A percentile compares a stretch with the other conserved stretches of the same genome.
Conservation (phyloP, 2,888 invertebrate genomes). For the Notocelia uddmanniana region DNA sequence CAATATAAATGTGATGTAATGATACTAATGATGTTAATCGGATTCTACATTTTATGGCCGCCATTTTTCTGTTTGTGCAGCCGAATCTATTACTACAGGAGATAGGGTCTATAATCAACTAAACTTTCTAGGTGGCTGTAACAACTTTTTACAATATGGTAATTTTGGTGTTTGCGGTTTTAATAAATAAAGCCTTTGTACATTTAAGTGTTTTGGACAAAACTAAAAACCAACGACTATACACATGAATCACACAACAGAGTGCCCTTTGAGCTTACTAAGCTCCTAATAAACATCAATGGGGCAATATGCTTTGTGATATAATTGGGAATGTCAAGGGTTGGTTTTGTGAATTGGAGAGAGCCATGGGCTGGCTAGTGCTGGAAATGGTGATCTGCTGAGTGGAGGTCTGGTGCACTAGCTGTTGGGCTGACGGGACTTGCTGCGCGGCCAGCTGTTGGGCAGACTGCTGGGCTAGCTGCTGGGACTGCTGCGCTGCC, state of each 20-base stretch:
- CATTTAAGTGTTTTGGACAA: too few relatives aligned
- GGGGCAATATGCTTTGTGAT: slow-evolving; percentile 81
- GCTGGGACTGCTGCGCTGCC: slow-evolving; percentile 61
- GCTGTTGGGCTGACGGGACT: slow-evolving; percentile 73
- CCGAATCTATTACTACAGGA: too few relatives aligned
- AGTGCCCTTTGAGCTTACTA: background rate
- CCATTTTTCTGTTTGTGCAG: too few relatives aligned
- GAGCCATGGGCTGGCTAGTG: slow-evolving; percentile 80
- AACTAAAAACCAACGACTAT: too few relatives aligned
- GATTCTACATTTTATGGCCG: too few relatives aligned
- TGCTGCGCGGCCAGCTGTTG: slow-evolving; percentile 58
- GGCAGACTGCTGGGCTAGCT: slow-evolving; percentile 70
- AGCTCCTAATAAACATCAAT: slow-evolving; percentile 55
- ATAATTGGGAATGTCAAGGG: slow-evolving; percentile 81
- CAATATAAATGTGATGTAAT: too few relatives aligned
- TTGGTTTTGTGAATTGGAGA: slow-evolving; percentile 79
- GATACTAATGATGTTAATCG: too few relatives aligned
- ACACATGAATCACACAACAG: slow-evolving; percentile 6
- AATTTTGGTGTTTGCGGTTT: too few relatives aligned
- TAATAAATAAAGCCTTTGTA: too few relatives aligned
- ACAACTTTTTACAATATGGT: too few relatives aligned
- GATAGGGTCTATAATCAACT: too few relatives aligned
- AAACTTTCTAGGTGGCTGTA: too few relatives aligned
- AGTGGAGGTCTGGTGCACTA: slow-evolving; percentile 80
- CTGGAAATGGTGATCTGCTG: slow-evolving; percentile 81